Conservation (phyloP, 2,797 vertebrate species). For the Brotula barbata region DNA sequence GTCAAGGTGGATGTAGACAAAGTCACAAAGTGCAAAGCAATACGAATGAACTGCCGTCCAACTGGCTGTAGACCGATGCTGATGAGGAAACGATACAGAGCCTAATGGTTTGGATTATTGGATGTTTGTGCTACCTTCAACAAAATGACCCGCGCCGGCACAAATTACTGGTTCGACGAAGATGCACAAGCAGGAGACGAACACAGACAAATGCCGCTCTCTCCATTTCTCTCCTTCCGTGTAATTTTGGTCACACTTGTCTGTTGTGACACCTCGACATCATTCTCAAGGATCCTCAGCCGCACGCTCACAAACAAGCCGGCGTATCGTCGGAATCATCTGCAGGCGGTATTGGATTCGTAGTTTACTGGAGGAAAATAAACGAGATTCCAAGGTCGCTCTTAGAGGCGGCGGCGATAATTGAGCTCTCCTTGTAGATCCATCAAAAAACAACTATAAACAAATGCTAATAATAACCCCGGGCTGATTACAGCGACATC, state of each 20-base stretch:
- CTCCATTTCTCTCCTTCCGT: slow-evolving; percentile 9
- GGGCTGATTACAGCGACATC: slow-evolving; percentile 56
- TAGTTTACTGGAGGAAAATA: slow-evolving; percentile 76
- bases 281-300: slow-evolving; percentile 29
- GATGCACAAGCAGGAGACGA: slow-evolving; percentile 35
- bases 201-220: slow-evolving; percentile 6
- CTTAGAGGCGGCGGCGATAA: slow-evolving; percentile 68
- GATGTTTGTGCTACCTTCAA: slow-evolving; percentile 43
- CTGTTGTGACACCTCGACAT: slow-evolving; percentile 23
- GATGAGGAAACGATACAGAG: slow-evolving; percentile 37
- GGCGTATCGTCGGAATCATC: slow-evolving; percentile 60
- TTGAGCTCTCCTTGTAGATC: slow-evolving; percentile 76
- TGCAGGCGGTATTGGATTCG: slow-evolving; percentile 61
- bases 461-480: slow-evolving; percentile 72
- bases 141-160: slow-evolving; percentile 37
- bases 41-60: slow-evolving; percentile 11
- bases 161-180: slow-evolving; percentile 43
- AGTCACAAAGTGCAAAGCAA: slow-evolving; percentile 40
- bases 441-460: slow-evolving; percentile 81
- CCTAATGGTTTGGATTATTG: slow-evolving; percentile 47
- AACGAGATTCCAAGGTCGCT: slow-evolving; percentile 86
- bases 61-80: slow-evolving; percentile 27
- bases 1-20: slow-evolving; percentile 51
- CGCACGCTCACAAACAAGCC: slow-evolving; percentile 22
- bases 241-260: slow-evolving; percentile 33